A percentile compares a stretch with the other conserved stretches of the same genome.
Conservation (phyloP, 2,888 invertebrate species). For the Lasioglossum zephyrum region DNA sequence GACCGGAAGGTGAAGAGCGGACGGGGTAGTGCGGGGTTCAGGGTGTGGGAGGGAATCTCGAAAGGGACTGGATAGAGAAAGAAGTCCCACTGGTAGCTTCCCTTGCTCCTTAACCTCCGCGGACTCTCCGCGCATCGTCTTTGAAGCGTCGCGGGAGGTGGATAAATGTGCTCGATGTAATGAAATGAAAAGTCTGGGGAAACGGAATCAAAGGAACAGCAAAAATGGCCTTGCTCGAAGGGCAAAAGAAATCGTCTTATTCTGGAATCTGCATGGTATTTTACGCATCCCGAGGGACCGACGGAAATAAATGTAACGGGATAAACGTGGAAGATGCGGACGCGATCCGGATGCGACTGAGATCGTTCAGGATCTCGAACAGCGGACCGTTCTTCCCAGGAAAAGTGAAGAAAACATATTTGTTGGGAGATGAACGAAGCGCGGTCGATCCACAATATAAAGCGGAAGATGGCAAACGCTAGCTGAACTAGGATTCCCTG, state of each 20-base stretch:
- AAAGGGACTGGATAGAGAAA: constrained; percentile 23
- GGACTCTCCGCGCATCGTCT: neutral
- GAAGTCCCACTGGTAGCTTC: neutral
- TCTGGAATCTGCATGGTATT: constrained; percentile 4
- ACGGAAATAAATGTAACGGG: neutral
- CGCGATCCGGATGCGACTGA: neutral
- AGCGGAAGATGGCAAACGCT: neutral
- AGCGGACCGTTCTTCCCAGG: neutral
- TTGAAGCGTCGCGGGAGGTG: constrained; percentile 24
- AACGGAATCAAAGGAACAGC: constrained; percentile 28
- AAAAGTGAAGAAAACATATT: neutral
- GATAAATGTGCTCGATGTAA: constrained; percentile 35
- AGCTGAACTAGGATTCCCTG: neutral
- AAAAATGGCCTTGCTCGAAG: constrained; percentile 24
- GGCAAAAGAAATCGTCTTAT: constrained; percentile 14
- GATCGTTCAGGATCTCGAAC: neutral
- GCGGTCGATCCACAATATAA: neutral
- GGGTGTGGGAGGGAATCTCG: neutral
- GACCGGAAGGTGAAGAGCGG: neutral
- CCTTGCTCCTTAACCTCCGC: constrained; percentile 6
- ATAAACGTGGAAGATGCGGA: neutral
- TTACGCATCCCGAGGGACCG: neutral
- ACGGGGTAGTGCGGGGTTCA: neutral
- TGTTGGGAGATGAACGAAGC: neutral
- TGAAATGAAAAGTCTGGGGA: constrained; percentile 31